Base-by-base conservation (phyloP, 2,113 vertebrate genomes). In the Archilochus colubris region DNA sequence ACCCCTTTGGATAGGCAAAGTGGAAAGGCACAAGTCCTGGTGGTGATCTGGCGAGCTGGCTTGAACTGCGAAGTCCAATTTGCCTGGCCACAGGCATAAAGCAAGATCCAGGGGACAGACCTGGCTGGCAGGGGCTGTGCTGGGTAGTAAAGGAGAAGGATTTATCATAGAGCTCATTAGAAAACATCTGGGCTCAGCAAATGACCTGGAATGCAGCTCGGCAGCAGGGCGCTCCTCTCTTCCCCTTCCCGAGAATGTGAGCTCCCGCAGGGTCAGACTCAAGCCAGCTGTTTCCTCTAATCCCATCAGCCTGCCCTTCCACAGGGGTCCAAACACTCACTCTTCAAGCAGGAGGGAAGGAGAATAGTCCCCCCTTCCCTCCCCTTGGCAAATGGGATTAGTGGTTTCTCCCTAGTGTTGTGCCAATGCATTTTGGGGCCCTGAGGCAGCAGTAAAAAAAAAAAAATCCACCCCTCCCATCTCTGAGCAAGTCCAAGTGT, bases 141-240 rank as follows among this genome's bases (percentile, higher is more conserved):
- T 89, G 22, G 8, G 92, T 46, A 59, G 81, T n/a, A 53, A 73
- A 82, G 91, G 88, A 38, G 76, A 83, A 92, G 93, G 90, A 93
- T 95, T 92, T 94, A 40, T 91, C 87, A 44, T 14, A 24, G 91
- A 72, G 91, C 96, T 95, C 95, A 89, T 97, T 93, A 93, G 94
- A 79, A 96, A 98, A 97, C 97, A 98, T 98, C 97, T 98, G 98
- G 97, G 97, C 97, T 96, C 91, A 74, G 96, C 86, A 89, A 92
- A 95, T 19, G 93, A 91, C 78, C 96, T 97, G 97, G 97, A 98
- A 98, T 98, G 97, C 33, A 84, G 12, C 86, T 91, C 53, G 22
- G 94, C 97, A 93, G 95, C 55, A n/a, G 97, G 96, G 97, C 36
- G 95, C 96, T 93, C 53, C 93, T 91, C 94, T 96, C 96, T 93